Percentiles rank a stretch among this genome's conserved stretches.
phyloP scores from a whole-genome alignment of 2,797 vertebrate genomes.

The Rhynchonycteris naso region DNA sequence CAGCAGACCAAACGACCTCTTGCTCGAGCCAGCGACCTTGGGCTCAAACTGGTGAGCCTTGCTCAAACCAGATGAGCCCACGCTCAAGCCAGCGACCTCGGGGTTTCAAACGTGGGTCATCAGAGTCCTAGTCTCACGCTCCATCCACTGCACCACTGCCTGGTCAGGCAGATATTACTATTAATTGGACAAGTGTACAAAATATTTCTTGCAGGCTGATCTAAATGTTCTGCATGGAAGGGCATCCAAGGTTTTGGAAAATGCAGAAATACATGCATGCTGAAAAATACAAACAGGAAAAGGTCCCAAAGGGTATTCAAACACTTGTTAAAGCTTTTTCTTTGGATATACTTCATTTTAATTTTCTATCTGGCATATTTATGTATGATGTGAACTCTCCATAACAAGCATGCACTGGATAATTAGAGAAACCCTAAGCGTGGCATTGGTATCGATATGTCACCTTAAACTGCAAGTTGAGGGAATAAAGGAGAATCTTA shows the following conservation, averaged over 20 bases:
- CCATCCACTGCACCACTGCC: no score
- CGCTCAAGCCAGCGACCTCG: no score
- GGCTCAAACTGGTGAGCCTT: no score
- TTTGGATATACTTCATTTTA: not conserved
- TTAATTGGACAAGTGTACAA: conserved; percentile 14
- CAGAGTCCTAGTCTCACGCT: no score
- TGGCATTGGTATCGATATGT: not conserved
- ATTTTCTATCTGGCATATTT: conserved; percentile 1
- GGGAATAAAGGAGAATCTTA: conserved; percentile 97
- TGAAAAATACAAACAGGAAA: not conserved
- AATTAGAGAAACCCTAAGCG: not conserved
- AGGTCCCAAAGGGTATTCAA: not conserved
- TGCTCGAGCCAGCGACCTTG: no score
- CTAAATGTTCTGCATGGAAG: not conserved
- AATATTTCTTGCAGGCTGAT: conserved; percentile 17
- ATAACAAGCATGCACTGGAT: not conserved
- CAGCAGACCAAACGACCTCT: no score
- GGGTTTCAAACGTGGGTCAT: no score
- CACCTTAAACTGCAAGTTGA: conserved; percentile 99
- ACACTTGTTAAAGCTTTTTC: not conserved
- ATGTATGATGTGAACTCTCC: not conserved
- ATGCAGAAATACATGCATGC: not conserved
- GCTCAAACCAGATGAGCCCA: no score
- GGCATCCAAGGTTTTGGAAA: not conserved
- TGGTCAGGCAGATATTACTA: not conserved